phyloP scores from a whole-genome alignment of 1,140 invertebrate species.

The Delia radicum region DNA sequence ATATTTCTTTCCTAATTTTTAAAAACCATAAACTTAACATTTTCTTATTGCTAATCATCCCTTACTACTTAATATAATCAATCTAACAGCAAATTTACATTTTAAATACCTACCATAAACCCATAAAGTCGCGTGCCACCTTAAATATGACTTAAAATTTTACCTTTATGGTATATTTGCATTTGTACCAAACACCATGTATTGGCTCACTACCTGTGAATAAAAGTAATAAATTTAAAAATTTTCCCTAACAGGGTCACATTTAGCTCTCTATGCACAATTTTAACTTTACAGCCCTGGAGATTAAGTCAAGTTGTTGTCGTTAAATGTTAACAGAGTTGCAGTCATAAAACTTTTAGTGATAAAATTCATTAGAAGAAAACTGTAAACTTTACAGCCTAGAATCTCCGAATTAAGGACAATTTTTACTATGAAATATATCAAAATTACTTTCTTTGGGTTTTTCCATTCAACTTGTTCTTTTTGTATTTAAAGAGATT shows the following conservation, averaged over 20 bases:
- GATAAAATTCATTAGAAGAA: not conserved
- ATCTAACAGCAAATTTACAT: too few relatives aligned
- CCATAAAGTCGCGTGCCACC: not conserved
- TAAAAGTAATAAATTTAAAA: not conserved
- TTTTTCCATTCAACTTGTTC: conserved; percentile 19
- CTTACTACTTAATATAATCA: not conserved
- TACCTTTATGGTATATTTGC: not conserved
- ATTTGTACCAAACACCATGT: not conserved
- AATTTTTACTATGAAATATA: not conserved
- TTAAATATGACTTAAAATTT: not conserved
- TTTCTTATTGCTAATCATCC: not conserved
- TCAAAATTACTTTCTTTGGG: conserved; percentile 3
- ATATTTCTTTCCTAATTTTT: too few relatives aligned
- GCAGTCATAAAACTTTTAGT: not conserved
- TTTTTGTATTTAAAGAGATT: not conserved
- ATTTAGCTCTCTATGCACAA: not conserved
- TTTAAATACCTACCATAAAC: too few relatives aligned
- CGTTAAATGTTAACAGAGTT: not conserved
- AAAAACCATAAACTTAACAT: too few relatives aligned
- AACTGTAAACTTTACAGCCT: conserved; percentile 14
- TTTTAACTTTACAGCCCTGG: not conserved
- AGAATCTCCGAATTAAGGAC: not conserved
- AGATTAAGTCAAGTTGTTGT: conserved; percentile 3
- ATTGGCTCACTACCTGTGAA: not conserved
- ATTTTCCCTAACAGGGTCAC: not conserved